Evolutionary conservation across 2,113 vertebrate species (phyloP), one percentile per base, ranked within the genome.

Genomic region (Pomatorhinus ruficollis): DNA sequence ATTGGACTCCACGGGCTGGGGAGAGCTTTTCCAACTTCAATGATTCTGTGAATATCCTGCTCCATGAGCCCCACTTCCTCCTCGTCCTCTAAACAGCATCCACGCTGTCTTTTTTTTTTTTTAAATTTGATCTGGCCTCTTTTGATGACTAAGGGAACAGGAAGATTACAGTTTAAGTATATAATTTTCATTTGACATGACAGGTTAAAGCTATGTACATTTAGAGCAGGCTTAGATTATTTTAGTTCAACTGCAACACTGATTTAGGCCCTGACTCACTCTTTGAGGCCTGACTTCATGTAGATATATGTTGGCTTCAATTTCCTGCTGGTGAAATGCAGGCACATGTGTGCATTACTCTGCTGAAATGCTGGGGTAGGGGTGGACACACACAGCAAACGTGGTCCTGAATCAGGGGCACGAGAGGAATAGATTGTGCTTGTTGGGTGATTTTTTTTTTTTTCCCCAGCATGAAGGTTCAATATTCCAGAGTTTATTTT

Each of bases 101-200:
- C n/a, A 23, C 0, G 0, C 17, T 31, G 6, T 31, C 6, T 60
- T 31, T 33, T 68, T 63, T 64, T 69, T 61, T 63, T 49, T 20
- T 60, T 23, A 0, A 47, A 76, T 83, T 83, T 88, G 66, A 72
- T 90, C 50, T 86, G 53, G 14, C 71, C 63, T 63, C 75, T 91
- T 87, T 64, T 81, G 94, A 83, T 74, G 75, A 95, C 83, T 95
- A 88, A 93, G 79, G 72, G 85, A 96, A 90, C 71, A 80, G 71
- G 54, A 97, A 96, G 94, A 94, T 95, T 88, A 87, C 39, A 64
- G 94, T 93, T 95, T 94, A 95, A 93, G 88, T 74, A 74, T 5
- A 63, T 95, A 86, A 94, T 95, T 93, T 90, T 96, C 47, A 94
- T 95, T 54, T 77, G 88, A 94, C 90, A 79, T 90, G 92, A 97